phyloP scores from a whole-genome alignment of 2,113 vertebrate genomes.

The Cnemophilus loriae region DNA sequence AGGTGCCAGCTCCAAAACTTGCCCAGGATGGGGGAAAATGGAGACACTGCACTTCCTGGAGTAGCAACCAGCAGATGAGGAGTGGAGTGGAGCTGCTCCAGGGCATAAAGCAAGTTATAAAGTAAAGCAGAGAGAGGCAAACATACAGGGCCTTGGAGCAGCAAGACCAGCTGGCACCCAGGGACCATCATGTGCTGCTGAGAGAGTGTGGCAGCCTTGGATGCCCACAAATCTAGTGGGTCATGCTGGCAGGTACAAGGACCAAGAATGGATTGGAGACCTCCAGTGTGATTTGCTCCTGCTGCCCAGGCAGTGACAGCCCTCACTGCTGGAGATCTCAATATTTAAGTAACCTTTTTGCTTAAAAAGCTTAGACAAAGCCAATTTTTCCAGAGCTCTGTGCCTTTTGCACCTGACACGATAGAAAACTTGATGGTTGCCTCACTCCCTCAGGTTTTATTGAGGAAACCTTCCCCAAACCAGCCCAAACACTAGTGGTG shows the following conservation, averaged over 20 bases:
- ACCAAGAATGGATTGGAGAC: background rate
- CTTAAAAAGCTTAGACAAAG: background rate
- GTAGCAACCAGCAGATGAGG: background rate
- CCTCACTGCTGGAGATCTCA: background rate
- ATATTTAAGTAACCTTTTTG: background rate
- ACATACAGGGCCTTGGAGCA: background rate
- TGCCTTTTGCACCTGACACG: background rate
- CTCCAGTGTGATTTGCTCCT: background rate
- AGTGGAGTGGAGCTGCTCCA: background rate
- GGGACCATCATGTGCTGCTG: fast-evolving
- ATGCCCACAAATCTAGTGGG: fast-evolving
- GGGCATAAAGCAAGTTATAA: background rate
- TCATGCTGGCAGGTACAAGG: background rate
- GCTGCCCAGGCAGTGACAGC: background rate
- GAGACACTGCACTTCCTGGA: background rate
- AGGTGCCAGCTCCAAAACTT: background rate
- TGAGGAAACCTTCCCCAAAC: background rate
- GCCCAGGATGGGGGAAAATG: background rate
- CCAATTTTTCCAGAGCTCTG: background rate
- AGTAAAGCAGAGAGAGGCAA: background rate
- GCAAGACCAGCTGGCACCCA: background rate
- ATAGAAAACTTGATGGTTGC: background rate
- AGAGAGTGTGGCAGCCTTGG: background rate
- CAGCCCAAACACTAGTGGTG: background rate
- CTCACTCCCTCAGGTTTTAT: background rate